Evolutionary conservation across 23 tunicate species (phyloP), one percentile per base, ranked within the genome.

Genomic region (Styela clava): DNA sequence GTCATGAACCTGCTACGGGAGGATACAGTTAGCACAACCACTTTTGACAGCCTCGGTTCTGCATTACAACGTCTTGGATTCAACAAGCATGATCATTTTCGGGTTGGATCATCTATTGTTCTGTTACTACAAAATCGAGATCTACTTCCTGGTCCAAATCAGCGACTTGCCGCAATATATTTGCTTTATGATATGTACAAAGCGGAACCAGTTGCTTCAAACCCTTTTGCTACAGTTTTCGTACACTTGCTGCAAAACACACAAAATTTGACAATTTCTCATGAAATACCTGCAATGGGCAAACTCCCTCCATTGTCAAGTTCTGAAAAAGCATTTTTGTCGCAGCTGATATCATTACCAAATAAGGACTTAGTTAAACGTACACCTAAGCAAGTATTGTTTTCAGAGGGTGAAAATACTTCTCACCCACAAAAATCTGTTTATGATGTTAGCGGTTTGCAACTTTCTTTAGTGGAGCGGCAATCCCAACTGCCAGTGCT

Each of bases 211-310:
- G 82, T 83, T 7, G 83, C 91, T 36, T 89, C 91, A 52, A 93
- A 93, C 71, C 98, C 98, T 2, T 93, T 93, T 82, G 86, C 98
- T 61, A 52, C 92, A 2, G 98, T 93, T 2, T 93, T 93, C 64
- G 82, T 87, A 24, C 93, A 87, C 69, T 86, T 93, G 1, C 77
- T 93, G 32, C 87, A 93, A 69, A 68, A 87, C 27, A 26, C 80
- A 35, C 62, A 69, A 9, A 28, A 3, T 3, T 33, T 16, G 5
- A 71, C 77, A 18, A 62, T 20, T 16, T 44, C 74, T 65, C 62
- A 34, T 18, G 44, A 67, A 0, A 62, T 79, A 19, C 79, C 88
- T 22, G 74, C 78, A 20, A 33, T 69, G 71, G 98, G 88, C 20
- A 78, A 88, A 74, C 26, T 93, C 16, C 92, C 93, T 1, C 62